phyloP scores from a whole-genome alignment of 1,140 invertebrate species.

The Drosophila saltans region DNA sequence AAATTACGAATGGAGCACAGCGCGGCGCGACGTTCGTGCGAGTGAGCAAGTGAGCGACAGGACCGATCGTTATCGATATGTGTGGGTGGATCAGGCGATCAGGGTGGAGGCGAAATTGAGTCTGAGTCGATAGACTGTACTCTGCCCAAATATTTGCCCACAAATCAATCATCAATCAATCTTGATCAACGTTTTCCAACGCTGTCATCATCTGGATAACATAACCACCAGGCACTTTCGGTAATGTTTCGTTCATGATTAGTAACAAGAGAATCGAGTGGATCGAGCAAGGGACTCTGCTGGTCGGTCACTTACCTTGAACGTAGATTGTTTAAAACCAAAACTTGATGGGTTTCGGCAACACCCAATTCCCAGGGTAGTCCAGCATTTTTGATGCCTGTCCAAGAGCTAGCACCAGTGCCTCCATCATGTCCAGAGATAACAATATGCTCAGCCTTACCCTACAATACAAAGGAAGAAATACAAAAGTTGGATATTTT shows the following conservation, averaged over 20 bases:
- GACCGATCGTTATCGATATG: constrained; percentile 41
- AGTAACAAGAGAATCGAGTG: constrained; percentile 66
- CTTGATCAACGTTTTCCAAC: constrained; percentile 70
- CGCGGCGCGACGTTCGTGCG: constrained; percentile 72
- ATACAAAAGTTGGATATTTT: neutral
- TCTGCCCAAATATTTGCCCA: constrained; percentile 6
- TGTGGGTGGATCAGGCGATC: constrained; percentile 3
- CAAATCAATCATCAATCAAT: constrained; percentile 16
- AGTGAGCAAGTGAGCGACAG: constrained; percentile 66
- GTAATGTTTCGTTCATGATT: constrained; percentile 80
- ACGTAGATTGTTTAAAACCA: constrained; percentile 97
- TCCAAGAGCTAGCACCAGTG: constrained; percentile 99
- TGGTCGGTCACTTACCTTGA: constrained; percentile 85
- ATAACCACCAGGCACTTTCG: constrained; percentile 76
- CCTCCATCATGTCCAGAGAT: constrained; percentile 99
- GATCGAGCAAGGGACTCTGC: constrained; percentile 38
- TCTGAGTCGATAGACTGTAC: neutral
- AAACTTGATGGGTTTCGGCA: constrained; percentile 98
- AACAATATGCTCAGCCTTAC: constrained; percentile 99
- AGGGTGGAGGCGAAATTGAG: neutral
- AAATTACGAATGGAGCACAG: constrained; percentile 82
- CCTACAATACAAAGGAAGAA: constrained; percentile 84
- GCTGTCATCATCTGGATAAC: constrained; percentile 77
- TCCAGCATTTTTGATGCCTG: constrained; percentile 97
- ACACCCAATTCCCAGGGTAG: constrained; percentile 99